Conservation (phyloP, 2,113 vertebrate species). For the Leucopternis melanops region DNA sequence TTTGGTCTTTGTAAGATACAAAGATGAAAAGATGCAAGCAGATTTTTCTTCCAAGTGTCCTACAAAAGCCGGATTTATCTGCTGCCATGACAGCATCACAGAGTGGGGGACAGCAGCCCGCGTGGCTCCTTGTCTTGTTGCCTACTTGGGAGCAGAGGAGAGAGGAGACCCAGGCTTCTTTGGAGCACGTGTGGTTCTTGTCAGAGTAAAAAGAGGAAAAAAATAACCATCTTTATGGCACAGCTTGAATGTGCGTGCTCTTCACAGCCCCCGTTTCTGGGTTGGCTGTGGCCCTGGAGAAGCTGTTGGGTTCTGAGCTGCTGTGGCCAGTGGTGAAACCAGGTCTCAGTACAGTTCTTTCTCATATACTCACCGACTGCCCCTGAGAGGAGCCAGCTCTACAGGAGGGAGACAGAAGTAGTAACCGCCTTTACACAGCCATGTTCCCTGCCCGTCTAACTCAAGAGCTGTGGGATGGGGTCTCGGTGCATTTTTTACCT, state of each 20-base stretch:
- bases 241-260: not conserved
- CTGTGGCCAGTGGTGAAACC: not conserved
- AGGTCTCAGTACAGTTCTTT: not conserved
- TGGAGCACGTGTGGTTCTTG: not conserved
- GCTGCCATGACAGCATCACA: not conserved
- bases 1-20: not conserved
- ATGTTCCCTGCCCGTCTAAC: not conserved
- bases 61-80: not conserved
- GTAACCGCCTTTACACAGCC: not conserved
- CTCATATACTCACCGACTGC: not conserved
- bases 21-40: not conserved
- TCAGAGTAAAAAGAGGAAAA: not conserved
- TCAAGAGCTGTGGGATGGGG: not conserved
- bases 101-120: rapidly evolving
- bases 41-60: not conserved
- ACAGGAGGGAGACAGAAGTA: rapidly evolving
- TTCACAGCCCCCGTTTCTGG: not conserved
- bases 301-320: not conserved
- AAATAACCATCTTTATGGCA: not conserved
- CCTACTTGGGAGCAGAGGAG: not conserved
- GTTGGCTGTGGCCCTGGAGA: not conserved
- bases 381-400: not conserved
- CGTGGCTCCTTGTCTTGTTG: not conserved
- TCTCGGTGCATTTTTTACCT: not conserved
- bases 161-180: not conserved